Percentiles rank a stretch among this genome's conserved stretches.
phyloP scores from a whole-genome alignment of 2,888 invertebrate species.

The Hypsopygia costalis region DNA sequence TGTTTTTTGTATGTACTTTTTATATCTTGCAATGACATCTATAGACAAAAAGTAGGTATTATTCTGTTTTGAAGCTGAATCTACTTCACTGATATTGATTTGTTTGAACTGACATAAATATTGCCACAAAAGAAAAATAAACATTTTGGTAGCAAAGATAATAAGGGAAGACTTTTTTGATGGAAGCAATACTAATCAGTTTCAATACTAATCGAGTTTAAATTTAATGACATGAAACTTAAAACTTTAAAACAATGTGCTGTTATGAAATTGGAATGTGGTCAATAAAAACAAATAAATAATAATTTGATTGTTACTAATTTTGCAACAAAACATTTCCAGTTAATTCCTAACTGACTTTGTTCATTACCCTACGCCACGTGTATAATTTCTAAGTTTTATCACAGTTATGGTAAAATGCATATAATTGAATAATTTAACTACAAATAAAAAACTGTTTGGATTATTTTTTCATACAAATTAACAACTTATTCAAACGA shows the following conservation, averaged over 20 bases:
- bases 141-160: no score
- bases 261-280: slow-evolving; percentile 23
- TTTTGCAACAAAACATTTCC: not conserved
- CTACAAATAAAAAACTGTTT: no score
- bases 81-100: no score
- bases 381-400: slow-evolving; percentile 55
- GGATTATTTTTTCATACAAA: no score
- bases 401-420: slow-evolving; percentile 76
- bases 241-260: not conserved
- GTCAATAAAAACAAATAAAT: slow-evolving; percentile 10
- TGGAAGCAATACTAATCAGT: not conserved
- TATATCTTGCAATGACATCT: no score
- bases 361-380: slow-evolving; percentile 32
- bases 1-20: no score
- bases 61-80: no score
- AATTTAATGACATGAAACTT: not conserved
- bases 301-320: not conserved
- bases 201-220: not conserved
- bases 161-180: no score
- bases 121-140: no score
- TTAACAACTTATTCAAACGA: no score
- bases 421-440: slow-evolving; percentile 28
- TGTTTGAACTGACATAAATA: no score
- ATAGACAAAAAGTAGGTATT: no score
- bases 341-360: not conserved